A percentile compares a stretch with the other conserved stretches of the same genome.
Conservation (phyloP, 2,888 invertebrate species). For the Agriopis aurantiaria region DNA sequence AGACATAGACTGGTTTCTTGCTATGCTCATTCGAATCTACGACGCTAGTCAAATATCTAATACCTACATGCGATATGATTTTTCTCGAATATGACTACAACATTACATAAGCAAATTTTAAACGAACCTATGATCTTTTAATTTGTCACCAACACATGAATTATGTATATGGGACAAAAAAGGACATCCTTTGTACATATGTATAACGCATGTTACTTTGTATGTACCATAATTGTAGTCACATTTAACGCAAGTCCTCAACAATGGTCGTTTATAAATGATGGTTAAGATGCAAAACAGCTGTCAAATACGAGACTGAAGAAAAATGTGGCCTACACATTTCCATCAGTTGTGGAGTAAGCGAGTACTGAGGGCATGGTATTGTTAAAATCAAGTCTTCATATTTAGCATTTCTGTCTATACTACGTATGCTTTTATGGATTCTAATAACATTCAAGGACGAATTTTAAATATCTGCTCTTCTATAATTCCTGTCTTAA, state of each 20-base stretch:
- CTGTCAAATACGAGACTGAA: conserved; percentile 19
- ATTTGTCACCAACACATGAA: background rate
- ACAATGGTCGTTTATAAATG: conserved; percentile 21
- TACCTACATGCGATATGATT: background rate
- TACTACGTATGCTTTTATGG: conserved; percentile 24
- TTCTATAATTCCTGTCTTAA: conserved; percentile 61
- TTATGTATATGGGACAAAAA: conserved; percentile 5
- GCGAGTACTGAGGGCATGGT: conserved; percentile 14
- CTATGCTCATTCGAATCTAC: conserved; percentile 62
- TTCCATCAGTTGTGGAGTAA: conserved; percentile 19
- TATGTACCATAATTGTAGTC: conserved; percentile 13
- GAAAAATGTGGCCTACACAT: conserved; percentile 26
- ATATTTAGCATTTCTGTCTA: conserved; percentile 31
- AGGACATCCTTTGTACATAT: conserved; percentile 11
- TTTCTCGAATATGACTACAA: background rate
- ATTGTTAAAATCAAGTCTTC: conserved; percentile 26
- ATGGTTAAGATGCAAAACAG: conserved; percentile 26
- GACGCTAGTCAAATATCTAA: conserved; percentile 27
- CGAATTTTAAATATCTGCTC: conserved; percentile 50
- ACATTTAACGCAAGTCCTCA: conserved; percentile 6
- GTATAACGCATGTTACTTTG: background rate
- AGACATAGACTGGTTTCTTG: conserved; percentile 53
- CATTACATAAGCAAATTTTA: background rate
- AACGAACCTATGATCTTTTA: background rate
- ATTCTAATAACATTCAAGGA: conserved; percentile 64